Evolutionary conservation across 2,888 invertebrate species (phyloP).

Genomic region (Phengaris alcon): DNA sequence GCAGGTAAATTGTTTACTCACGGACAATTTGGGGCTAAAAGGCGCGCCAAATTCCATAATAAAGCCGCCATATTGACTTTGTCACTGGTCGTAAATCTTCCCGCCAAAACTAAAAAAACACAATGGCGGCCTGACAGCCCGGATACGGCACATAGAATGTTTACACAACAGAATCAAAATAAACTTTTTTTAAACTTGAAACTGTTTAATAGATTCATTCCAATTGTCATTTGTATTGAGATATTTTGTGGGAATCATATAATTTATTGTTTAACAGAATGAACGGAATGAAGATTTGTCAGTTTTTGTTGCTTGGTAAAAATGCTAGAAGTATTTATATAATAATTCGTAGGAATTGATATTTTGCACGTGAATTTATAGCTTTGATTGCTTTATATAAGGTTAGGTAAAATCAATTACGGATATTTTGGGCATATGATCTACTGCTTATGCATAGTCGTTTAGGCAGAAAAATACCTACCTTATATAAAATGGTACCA

Average conservation of each 20-base stretch:
- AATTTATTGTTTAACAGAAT: not conserved
- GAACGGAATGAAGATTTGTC: not conserved
- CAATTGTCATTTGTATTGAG: slow-evolving; percentile 13
- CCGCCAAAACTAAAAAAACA: slow-evolving; percentile 55
- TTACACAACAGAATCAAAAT: slow-evolving; percentile 62
- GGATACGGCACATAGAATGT: slow-evolving; percentile 57
- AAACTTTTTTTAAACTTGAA: slow-evolving; percentile 5
- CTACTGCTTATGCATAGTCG: too few relatives aligned
- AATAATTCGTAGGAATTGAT: not conserved
- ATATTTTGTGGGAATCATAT: not conserved
- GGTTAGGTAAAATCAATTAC: too few relatives aligned
- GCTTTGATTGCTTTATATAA: not conserved
- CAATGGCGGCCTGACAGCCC: slow-evolving; percentile 54
- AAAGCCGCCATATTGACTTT: slow-evolving; percentile 75
- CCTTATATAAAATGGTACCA: not conserved
- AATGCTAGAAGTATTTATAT: too few relatives aligned
- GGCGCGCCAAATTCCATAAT: slow-evolving; percentile 65
- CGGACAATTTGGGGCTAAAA: slow-evolving; percentile 71
- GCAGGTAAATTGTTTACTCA: slow-evolving; percentile 74
- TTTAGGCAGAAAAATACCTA: too few relatives aligned
- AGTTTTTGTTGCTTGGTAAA: not conserved
- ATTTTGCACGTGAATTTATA: not conserved
- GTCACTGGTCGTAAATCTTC: slow-evolving; percentile 76
- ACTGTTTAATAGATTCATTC: slow-evolving; percentile 12
- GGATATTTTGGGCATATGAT: too few relatives aligned